Evolutionary conservation across 2,113 vertebrate species (phyloP).

Genomic region (Buteo buteo): DNA sequence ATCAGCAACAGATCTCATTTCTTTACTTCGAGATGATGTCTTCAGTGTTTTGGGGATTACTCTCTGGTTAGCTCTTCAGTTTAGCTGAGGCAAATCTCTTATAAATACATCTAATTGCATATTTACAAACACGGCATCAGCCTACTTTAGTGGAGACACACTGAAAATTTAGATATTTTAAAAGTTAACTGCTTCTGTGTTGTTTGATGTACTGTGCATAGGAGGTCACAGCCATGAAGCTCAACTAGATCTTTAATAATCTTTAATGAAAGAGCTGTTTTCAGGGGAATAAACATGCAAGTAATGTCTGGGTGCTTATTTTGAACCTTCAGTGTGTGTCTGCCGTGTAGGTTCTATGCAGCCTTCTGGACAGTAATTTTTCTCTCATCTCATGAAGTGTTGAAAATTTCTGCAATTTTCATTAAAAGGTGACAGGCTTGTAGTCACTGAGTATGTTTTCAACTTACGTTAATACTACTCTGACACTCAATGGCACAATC

Average conservation of each 20-base stretch:
- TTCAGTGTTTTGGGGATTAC: background rate
- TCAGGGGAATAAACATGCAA: background rate
- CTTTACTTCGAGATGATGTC: background rate
- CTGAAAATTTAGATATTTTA: background rate
- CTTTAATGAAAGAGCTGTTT: background rate
- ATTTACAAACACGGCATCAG: background rate
- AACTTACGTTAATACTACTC: background rate
- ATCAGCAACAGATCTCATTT: background rate
- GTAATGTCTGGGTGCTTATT: background rate
- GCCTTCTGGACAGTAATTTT: background rate
- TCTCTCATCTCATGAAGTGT: background rate
- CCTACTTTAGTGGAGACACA: background rate
- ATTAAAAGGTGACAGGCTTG: background rate
- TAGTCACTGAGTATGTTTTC: background rate
- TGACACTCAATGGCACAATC: background rate
- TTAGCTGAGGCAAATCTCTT: background rate
- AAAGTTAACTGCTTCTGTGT: background rate
- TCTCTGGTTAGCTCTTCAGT: background rate
- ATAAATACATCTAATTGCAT: background rate
- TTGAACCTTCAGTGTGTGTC: background rate
- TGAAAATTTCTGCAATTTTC: background rate
- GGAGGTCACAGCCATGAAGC: background rate
- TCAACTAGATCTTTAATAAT: background rate
- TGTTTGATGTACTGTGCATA: background rate
- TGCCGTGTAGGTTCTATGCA: background rate